Conservation (phyloP, 2,888 invertebrate species). For the Amphiduros pacificus region DNA sequence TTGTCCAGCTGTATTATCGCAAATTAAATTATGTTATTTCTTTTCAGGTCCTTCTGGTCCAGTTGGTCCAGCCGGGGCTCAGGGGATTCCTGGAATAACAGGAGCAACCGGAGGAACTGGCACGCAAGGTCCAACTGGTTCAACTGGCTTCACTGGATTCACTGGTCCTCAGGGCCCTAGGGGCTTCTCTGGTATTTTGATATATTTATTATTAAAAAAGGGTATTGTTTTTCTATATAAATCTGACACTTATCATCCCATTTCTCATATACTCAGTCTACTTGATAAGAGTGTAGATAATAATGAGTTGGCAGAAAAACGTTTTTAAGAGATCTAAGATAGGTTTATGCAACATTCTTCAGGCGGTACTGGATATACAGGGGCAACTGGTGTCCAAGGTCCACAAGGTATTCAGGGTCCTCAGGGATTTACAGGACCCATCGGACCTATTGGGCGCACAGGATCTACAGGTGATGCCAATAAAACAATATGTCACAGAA, state of each 20-base stretch:
- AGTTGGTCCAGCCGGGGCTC: conserved; percentile 1
- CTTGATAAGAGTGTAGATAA: too few relatives aligned
- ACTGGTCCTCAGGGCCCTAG: too few relatives aligned
- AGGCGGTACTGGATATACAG: conserved; percentile 1
- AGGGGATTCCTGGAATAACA: conserved; percentile 5
- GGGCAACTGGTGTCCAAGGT: neutral
- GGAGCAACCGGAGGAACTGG: conserved; percentile 6
- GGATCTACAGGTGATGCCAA: conserved; percentile 23
- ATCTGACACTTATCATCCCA: too few relatives aligned
- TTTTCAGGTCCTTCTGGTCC: conserved; percentile 13
- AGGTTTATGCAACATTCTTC: neutral
- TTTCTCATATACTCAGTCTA: too few relatives aligned
- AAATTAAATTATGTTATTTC: neutral
- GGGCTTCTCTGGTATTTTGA: too few relatives aligned
- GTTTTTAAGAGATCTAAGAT: too few relatives aligned
- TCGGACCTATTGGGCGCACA: conserved; percentile 21
- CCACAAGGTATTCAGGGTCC: conserved; percentile 4
- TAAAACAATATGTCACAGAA: too few relatives aligned
- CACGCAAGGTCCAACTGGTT: neutral
- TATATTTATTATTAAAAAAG: too few relatives aligned
- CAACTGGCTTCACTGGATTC: neutral
- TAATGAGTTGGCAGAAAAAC: too few relatives aligned
- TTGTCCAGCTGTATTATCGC: too few relatives aligned
- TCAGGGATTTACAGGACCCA: conserved; percentile 8
- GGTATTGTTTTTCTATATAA: too few relatives aligned